These are phyloP conservation scores for Dione juno DNA, from an alignment of 2,888 invertebrate species.

Conservation along the genomic window DNA sequence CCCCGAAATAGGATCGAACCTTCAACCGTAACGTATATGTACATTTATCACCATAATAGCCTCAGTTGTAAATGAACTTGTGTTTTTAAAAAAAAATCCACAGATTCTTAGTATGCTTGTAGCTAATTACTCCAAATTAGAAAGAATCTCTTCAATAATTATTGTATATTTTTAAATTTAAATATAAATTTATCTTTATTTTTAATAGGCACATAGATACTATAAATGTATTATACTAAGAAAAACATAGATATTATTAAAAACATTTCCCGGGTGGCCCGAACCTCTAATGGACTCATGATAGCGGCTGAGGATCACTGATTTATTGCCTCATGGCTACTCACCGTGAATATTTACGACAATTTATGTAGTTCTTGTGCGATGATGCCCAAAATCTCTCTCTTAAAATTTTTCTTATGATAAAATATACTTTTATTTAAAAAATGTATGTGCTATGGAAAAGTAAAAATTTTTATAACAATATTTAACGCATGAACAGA, in stretches of 20 bases:
- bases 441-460: not conserved
- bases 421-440: not conserved
- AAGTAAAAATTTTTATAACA: constrained; percentile 16
- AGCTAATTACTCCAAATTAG: no score
- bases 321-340: constrained; percentile 72
- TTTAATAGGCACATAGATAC: not conserved
- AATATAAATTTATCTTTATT: not conserved
- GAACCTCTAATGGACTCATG: constrained; percentile 71
- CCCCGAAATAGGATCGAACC: no score
- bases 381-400: constrained; percentile 19
- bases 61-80: no score
- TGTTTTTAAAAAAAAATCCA: no score
- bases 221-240: not conserved
- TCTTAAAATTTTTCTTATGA: not conserved
- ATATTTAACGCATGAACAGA: constrained; percentile 39
- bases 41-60: no score
- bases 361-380: constrained; percentile 58
- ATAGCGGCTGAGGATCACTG: constrained; percentile 69
- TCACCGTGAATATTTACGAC: constrained; percentile 72
- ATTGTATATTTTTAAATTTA: no score
- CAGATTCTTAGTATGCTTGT: no score
- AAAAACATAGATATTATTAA: constrained; percentile 18
- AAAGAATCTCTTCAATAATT: no score
- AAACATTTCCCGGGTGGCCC: constrained; percentile 33
- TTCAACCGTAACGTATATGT: no score